Evolutionary conservation across 2,888 invertebrate species (phyloP).

Genomic region (Erebia aethiops): DNA sequence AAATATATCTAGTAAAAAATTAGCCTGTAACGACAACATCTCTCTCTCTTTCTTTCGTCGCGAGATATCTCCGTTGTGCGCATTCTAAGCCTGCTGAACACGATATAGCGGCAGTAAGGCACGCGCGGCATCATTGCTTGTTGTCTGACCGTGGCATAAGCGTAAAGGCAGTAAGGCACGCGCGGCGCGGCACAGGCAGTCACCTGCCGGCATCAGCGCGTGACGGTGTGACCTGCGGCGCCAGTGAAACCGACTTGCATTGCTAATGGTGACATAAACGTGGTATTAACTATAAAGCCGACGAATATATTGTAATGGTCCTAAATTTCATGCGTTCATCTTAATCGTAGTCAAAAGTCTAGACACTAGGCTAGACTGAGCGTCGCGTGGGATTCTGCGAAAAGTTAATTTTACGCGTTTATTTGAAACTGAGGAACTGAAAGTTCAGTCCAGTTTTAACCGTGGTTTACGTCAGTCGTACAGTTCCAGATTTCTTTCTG

Average conservation of each 20-base stretch:
- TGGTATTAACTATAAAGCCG: slow-evolving; percentile 11
- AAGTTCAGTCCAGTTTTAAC: background rate
- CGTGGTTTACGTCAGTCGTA: background rate
- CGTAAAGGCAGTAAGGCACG: slow-evolving; percentile 8
- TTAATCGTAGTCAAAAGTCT: background rate
- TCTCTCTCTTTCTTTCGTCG: too few relatives aligned
- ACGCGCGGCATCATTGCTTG: background rate
- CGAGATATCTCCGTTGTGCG: too few relatives aligned
- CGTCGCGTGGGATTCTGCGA: background rate
- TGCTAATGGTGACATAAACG: background rate
- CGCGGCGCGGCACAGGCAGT: slow-evolving; percentile 43
- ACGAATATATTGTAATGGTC: background rate
- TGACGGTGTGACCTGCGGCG: slow-evolving; percentile 44
- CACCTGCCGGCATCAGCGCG: slow-evolving; percentile 53
- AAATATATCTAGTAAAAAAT: too few relatives aligned
- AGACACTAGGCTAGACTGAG: background rate
- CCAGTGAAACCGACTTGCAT: slow-evolving; percentile 24
- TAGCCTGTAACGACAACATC: too few relatives aligned
- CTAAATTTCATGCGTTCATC: background rate
- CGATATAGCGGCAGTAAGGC: background rate
- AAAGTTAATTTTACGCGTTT: background rate
- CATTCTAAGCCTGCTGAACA: too few relatives aligned
- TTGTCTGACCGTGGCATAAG: background rate
- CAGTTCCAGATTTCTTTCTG: too few relatives aligned
- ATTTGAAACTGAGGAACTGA: background rate